Base-by-base conservation (phyloP, 2,797 vertebrate species). In the Naso thynnoides region DNA sequence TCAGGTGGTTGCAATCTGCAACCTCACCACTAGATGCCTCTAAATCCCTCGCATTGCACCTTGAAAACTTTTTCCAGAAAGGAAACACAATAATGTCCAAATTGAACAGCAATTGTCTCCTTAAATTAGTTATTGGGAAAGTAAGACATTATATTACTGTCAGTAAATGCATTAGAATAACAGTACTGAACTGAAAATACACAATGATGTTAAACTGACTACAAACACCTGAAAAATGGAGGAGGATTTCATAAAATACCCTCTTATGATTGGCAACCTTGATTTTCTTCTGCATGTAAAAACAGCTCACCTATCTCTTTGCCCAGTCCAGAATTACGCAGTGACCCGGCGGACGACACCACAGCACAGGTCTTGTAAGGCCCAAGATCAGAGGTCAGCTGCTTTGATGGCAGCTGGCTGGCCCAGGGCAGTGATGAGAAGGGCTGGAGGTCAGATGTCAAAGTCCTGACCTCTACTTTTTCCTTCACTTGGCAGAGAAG, bases 341-440 rank as follows among this genome's bases (percentile, higher is more conserved):
- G 83, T 1, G 95, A 94, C 0, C 94, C 95, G 0, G 95, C 95
- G 0, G 95, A 96, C 0, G 94, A 93, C 44, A 95, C 95, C 57
- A 96, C 94, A 0, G 95, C 95, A 0, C 95, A 96, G 70, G 71
- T 94, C 79, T 84, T 91, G 83, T 91, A 94, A 0, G 93, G 93
- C 1, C 94, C 94, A 0, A 94, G 67, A 19, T 93, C 92, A 5
- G 89, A 81, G 38, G 83, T 90, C 75, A 96, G 71, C 13, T 83
- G 88, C 33, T 70, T 74, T 0, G 24, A 18, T 0, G 94, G 94
- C 62, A 96, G 90, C 79, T 93, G 92, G 0, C 85, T 5, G 6
- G 90, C 91, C 95, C 93, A 95, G 21, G 89, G 56, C 59, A 94
- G 76, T 3, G 74, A 67, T 0, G 88, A 82, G 71, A 96, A 95